Conservation (phyloP, 2,797 vertebrate genomes). For the Dicrostonyx torquatus region DNA sequence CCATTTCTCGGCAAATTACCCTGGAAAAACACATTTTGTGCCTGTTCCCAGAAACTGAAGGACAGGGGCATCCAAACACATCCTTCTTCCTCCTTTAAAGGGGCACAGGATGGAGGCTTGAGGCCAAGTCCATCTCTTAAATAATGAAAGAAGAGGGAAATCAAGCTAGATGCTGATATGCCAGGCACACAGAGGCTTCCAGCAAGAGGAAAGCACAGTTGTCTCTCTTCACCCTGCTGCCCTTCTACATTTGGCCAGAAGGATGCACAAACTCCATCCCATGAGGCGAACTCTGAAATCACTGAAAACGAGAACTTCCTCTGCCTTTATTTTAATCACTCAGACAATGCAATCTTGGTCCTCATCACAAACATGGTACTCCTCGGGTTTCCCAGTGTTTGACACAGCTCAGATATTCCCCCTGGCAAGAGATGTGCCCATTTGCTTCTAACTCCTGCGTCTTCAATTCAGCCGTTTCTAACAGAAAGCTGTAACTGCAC, state of each 20-base stretch:
- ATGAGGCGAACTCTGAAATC: not conserved
- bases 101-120: not conserved
- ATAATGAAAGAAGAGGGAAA: constrained; percentile 51
- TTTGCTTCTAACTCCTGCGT: not conserved
- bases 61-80: constrained; percentile 5
- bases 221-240: not conserved
- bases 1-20: constrained; percentile 51
- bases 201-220: not conserved
- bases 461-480: constrained; percentile 4
- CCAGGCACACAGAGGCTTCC: constrained; percentile 22
- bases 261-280: not conserved
- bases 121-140: constrained; percentile 37
- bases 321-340: not conserved
- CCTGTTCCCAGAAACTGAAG: constrained; percentile 41
- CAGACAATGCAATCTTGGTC: not conserved
- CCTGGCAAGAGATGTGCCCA: not conserved
- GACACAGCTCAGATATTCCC: constrained; percentile 35
- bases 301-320: not conserved
- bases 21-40: constrained; percentile 49
- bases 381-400: not conserved
- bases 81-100: constrained; percentile 50
- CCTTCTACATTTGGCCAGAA: not conserved
- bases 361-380: not conserved
- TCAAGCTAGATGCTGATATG: not conserved
- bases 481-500: not conserved